Base-by-base conservation (phyloP, 2,113 vertebrate species). In the Pelodiscus sinensis region DNA sequence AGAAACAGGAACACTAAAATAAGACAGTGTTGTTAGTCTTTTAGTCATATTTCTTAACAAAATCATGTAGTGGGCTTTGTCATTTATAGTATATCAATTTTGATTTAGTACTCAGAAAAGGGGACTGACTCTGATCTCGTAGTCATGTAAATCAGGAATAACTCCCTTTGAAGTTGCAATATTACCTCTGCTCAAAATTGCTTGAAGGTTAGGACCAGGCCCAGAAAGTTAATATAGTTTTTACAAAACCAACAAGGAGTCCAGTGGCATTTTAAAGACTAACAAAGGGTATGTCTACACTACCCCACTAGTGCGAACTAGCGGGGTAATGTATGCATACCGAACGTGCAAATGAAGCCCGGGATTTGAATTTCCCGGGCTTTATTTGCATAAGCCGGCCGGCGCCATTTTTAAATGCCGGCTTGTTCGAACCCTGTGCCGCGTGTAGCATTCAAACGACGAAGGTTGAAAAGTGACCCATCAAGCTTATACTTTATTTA, bases 1-100 rank as follows among this genome's bases (percentile, higher is more conserved):
- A 78, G 80, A 94, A 90, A 50, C 29, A 71, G 85, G 85, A 95
- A 82, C 50, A 50, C 79, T 80, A 18, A 68, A 92, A 89, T 38
- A 87, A 44, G 44, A 6, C 44, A 44, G 44, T 44, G 79, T 82
- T 79, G 68, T 38, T 55, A 54, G n/a, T 10, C 19, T 86, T 79
- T 86, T 29, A 16, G 56, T 75, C 19, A 22, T 75, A 50, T 25
- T 24, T 75, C 19, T 44, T 44, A 38, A 75, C 71, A 75, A 19
- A 75, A 9, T 75, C 35, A 75, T 50, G 44, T 44, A 44, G 50
- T 3, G 38, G 38, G 11, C 11, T 50, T 38, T 24, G 22, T 50
- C 22, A 75, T 75, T 50, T 24, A 75, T 22, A 44, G 24, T 75
- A 75, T 24, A 75, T 73, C 35, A 35, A 21, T 71, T 68, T 68